A percentile compares a stretch with the other conserved stretches of the same genome.
Evolutionary conservation across 2,797 vertebrate genomes (phyloP).

Genomic region (Acanthurus leucopareius): DNA sequence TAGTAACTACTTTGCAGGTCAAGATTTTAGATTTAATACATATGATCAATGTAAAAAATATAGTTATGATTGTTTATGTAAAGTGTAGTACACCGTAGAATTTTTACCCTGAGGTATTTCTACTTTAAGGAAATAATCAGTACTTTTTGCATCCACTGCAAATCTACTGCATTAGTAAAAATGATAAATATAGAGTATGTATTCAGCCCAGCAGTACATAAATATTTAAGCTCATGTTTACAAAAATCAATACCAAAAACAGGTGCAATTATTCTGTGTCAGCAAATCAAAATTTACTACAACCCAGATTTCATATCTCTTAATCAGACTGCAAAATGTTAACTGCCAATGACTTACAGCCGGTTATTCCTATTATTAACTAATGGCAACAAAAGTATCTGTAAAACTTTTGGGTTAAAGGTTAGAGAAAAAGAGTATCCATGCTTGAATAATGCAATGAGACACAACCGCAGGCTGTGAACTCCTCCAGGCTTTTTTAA

Average conservation of each 20-base stretch:
- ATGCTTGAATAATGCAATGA: constrained; percentile 3
- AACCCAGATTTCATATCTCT: not conserved
- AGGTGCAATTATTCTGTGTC: too few species aligned
- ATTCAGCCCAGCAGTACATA: not conserved
- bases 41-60: not conserved
- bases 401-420: not conserved
- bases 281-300: not conserved
- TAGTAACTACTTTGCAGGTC: not conserved
- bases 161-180: not conserved
- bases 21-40: not conserved
- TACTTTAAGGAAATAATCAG: not conserved
- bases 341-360: not conserved
- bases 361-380: not conserved
- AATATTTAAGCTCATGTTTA: not conserved
- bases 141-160: not conserved
- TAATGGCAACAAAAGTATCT: not conserved
- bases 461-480: not conserved
- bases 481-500: not conserved
- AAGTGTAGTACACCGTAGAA: too few species aligned
- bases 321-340: not conserved
- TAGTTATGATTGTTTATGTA: too few species aligned
- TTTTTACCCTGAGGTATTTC: not conserved
- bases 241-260: too few species aligned
- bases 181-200: not conserved
- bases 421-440: not conserved